phyloP scores from a whole-genome alignment of 2,113 vertebrate genomes.

The Leptosomus discolor region DNA sequence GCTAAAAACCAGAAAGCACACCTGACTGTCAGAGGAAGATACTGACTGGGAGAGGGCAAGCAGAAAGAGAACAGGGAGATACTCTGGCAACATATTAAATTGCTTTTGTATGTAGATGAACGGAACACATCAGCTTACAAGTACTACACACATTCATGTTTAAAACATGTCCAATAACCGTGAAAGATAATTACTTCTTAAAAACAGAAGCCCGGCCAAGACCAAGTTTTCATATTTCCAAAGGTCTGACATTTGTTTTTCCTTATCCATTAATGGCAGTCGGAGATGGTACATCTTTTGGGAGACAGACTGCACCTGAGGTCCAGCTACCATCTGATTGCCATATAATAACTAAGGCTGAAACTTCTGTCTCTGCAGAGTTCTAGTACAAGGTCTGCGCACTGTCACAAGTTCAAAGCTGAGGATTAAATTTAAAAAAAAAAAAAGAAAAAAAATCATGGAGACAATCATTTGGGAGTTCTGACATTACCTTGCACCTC shows the following conservation, averaged over 20 bases:
- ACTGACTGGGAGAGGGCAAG: neutral
- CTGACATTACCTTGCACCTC: conserved; percentile 86
- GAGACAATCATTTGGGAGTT: neutral
- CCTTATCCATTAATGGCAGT: neutral
- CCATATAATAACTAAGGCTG: neutral
- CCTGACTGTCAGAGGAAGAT: neutral
- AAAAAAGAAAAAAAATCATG: neutral
- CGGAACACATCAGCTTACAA: neutral
- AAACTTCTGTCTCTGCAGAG: neutral
- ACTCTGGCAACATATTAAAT: neutral
- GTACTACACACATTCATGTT: neutral
- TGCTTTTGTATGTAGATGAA: neutral
- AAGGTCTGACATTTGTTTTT: neutral
- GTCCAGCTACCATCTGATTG: neutral
- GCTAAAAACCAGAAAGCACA: neutral
- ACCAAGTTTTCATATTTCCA: neutral
- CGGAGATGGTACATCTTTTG: neutral
- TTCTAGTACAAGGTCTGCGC: neutral
- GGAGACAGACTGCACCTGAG: neutral
- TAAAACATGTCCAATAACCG: neutral
- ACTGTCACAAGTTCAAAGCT: neutral
- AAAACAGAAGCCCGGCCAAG: neutral
- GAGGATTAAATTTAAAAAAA: too few species aligned
- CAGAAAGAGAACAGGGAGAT: neutral
- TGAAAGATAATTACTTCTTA: neutral